Percentiles rank a stretch among this genome's conserved stretches.
These are phyloP conservation scores for Merops nubicus DNA, from an alignment of 2,113 vertebrate genomes.

Conservation along the genomic window DNA sequence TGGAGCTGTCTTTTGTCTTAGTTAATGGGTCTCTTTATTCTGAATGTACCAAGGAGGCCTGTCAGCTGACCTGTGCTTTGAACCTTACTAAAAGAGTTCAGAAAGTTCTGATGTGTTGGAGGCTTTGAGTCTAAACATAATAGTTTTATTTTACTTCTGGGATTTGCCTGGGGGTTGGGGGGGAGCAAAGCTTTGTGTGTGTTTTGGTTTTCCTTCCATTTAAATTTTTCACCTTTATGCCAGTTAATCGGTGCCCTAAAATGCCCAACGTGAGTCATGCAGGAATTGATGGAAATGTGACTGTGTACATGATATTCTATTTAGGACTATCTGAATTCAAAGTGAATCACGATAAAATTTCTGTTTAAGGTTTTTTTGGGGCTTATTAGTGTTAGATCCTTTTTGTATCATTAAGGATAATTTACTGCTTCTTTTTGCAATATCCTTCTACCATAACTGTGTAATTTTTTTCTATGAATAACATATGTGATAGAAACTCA, in stretches of 20 bases:
- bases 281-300: not conserved
- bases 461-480: not conserved
- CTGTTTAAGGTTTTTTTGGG: not conserved
- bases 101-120: not conserved
- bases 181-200: not conserved
- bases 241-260: not conserved
- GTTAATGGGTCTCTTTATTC: constrained; percentile 48
- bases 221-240: not conserved
- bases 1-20: not conserved
- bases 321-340: not conserved
- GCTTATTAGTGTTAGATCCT: not conserved
- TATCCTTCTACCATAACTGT: not conserved
- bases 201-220: not conserved
- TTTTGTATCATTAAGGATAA: not conserved
- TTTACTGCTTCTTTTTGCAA: not conserved
- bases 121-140: not conserved
- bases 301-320: not conserved
- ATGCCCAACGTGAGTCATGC: not conserved
- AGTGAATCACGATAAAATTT: not conserved
- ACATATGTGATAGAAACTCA: not conserved
- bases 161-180: not conserved
- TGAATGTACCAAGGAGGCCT: not conserved
- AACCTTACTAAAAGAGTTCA: constrained; percentile 34
- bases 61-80: constrained; percentile 54
- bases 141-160: not conserved